phyloP scores from a whole-genome alignment of 2,797 vertebrate genomes.

The Danio aesculapii region DNA sequence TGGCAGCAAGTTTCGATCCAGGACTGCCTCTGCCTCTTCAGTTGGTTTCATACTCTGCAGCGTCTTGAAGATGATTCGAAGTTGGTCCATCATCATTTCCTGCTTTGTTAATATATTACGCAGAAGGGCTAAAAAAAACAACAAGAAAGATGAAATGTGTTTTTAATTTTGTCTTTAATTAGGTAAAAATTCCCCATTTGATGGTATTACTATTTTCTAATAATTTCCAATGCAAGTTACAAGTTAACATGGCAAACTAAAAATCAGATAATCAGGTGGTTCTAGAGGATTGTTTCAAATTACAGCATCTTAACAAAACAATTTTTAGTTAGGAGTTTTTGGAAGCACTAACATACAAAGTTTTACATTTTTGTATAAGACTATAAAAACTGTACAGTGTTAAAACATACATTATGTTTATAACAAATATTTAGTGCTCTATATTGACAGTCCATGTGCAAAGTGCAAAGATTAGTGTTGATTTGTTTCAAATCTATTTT shows the following conservation, averaged over 20 bases:
- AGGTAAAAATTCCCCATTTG: neutral
- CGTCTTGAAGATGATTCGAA: conserved; percentile 6
- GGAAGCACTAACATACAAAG: neutral
- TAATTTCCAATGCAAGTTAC: neutral
- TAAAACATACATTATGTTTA: neutral
- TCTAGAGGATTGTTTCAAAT: neutral
- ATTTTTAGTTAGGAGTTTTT: neutral
- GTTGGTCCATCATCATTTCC: conserved; percentile 2
- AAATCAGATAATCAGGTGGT: too few species aligned
- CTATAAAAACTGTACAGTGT: neutral
- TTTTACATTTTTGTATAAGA: neutral
- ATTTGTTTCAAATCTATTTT: too few species aligned
- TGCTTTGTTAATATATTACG: neutral
- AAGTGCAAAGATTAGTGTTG: too few species aligned
- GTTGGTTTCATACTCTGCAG: neutral
- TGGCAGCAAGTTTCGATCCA: neutral
- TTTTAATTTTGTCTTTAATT: conserved; percentile 2
- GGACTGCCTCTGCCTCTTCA: neutral
- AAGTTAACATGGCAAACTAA: conserved; percentile 7
- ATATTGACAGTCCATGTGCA: too few species aligned
- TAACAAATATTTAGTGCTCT: too few species aligned
- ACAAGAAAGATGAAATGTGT: neutral
- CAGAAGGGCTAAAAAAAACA: neutral
- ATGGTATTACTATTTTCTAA: neutral
- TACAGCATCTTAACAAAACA: conserved; percentile 10